Conservation (phyloP, 2,888 invertebrate genomes). For the Dicycla oo region DNA sequence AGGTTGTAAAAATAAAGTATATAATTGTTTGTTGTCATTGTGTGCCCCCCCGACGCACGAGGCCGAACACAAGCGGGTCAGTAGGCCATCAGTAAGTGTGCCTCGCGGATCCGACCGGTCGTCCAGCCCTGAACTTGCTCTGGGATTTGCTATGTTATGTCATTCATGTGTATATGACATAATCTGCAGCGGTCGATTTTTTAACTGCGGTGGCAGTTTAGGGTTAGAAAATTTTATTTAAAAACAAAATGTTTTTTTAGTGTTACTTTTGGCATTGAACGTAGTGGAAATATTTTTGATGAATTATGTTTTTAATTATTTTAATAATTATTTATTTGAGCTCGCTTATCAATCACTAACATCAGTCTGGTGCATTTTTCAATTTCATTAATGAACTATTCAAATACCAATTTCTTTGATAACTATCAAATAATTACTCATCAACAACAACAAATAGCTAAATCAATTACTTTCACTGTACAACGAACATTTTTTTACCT, state of each 20-base stretch:
- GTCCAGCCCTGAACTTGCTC: slow-evolving; percentile 85
- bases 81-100: slow-evolving; percentile 72
- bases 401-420: slow-evolving; percentile 32
- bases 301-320: background rate
- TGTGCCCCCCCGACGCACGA: slow-evolving; percentile 63
- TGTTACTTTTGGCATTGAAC: background rate
- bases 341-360: background rate
- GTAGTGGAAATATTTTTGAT: background rate
- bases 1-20: slow-evolving; percentile 47
- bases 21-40: slow-evolving; percentile 43
- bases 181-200: slow-evolving; percentile 37
- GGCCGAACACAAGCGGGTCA: slow-evolving; percentile 73
- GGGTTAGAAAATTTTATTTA: background rate
- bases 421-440: slow-evolving; percentile 41
- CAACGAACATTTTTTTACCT: slow-evolving; percentile 29
- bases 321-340: background rate
- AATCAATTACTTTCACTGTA: slow-evolving; percentile 53
- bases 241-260: background rate
- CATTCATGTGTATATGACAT: slow-evolving; percentile 64
- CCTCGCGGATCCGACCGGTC: slow-evolving; percentile 76
- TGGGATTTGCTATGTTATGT: slow-evolving; percentile 74
- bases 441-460: slow-evolving; percentile 13
- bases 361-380: background rate
- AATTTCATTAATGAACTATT: background rate
- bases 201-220: slow-evolving; percentile 7